These are phyloP conservation scores for Acridotheres tristis DNA, from an alignment of 2,797 vertebrate genomes.

Conservation along the genomic window DNA sequence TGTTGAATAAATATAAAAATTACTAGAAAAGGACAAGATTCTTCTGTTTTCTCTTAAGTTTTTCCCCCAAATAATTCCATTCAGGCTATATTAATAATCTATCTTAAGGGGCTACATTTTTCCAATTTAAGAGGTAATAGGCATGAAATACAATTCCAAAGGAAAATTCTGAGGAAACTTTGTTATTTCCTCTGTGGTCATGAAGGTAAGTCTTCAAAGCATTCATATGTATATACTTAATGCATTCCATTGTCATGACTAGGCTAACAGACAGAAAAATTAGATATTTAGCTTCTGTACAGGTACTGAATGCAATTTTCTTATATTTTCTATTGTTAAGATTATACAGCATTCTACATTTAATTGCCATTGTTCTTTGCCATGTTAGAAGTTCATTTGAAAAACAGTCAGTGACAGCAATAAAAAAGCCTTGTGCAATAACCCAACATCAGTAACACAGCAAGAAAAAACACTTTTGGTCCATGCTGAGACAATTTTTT, in stretches of 20 bases:
- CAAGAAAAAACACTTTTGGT: neutral
- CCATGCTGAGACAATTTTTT: neutral
- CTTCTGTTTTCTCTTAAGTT: neutral
- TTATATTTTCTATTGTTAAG: neutral
- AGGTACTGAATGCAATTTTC: neutral
- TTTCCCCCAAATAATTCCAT: neutral
- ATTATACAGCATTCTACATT: neutral
- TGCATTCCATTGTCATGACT: neutral
- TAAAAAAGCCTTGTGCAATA: neutral
- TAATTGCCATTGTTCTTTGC: neutral
- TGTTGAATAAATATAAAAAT: neutral
- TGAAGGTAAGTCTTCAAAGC: neutral
- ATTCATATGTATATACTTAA: neutral
- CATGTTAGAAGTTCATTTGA: neutral
- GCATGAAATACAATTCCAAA: accelerated
- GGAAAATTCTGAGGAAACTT: neutral
- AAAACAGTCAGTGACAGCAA: neutral
- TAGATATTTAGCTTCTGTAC: neutral
- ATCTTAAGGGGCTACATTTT: neutral
- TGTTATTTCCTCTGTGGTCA: neutral
- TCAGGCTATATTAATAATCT: neutral
- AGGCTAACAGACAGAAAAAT: neutral
- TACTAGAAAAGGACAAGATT: neutral
- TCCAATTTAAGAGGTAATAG: neutral
- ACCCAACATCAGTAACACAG: neutral